These are phyloP conservation scores for Drosophila auraria DNA, from an alignment of 1,140 invertebrate genomes.

Conservation along the genomic window DNA sequence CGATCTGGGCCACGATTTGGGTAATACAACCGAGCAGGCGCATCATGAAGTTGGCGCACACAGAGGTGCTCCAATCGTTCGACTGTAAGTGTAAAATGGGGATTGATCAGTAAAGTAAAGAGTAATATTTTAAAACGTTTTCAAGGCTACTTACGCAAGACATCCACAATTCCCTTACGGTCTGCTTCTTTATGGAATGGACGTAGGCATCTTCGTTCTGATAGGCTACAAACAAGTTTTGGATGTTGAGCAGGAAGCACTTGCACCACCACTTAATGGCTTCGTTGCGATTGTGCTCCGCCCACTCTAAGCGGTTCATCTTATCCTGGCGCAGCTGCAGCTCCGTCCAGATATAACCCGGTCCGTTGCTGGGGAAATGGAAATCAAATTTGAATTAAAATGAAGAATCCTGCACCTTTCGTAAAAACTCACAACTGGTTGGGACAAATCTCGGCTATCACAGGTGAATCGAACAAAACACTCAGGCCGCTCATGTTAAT, in stretches of 20 bases:
- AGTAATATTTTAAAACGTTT: not conserved
- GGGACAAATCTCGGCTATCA: slow-evolving; percentile 24
- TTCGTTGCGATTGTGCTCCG: slow-evolving; percentile 22
- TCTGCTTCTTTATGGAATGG: slow-evolving; percentile 9
- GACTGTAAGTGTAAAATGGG: slow-evolving; percentile 16
- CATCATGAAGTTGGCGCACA: slow-evolving; percentile 48
- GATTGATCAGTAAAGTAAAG: not conserved
- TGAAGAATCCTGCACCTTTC: not conserved
- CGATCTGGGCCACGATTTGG: slow-evolving; percentile 21
- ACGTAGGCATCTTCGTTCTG: slow-evolving; percentile 38
- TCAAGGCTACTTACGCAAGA: slow-evolving; percentile 33
- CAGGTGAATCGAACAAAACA: slow-evolving; percentile 52
- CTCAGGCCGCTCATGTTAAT: slow-evolving; percentile 8
- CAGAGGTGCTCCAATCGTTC: slow-evolving; percentile 19
- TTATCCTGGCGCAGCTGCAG: slow-evolving; percentile 40
- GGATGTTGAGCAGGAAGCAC: slow-evolving; percentile 46
- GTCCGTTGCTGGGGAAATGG: not conserved
- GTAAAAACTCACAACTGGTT: slow-evolving; percentile 15
- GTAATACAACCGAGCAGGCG: slow-evolving; percentile 22
- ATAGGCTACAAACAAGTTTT: slow-evolving; percentile 40
- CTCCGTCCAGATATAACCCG: slow-evolving; percentile 19
- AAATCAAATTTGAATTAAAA: not conserved
- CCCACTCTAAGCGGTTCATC: slow-evolving; percentile 57
- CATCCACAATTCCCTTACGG: slow-evolving; percentile 21
- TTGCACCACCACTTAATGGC: slow-evolving; percentile 58